These are phyloP conservation scores for Emydocephalus ijimae DNA, from an alignment of 2,113 vertebrate genomes.

Conservation along the genomic window DNA sequence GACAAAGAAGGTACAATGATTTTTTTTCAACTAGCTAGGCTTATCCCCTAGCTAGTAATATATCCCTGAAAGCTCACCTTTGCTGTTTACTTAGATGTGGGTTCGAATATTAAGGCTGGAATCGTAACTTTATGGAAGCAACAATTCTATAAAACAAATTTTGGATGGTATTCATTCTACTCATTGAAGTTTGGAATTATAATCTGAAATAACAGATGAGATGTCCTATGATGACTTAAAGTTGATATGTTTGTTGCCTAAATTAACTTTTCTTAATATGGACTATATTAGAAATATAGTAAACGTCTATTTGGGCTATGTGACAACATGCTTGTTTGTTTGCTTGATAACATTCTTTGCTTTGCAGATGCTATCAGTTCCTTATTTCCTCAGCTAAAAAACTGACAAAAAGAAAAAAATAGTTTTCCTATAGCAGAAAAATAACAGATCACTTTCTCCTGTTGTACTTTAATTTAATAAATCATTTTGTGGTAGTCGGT, in stretches of 20 bases:
- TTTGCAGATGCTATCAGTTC: background rate
- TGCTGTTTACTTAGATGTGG: background rate
- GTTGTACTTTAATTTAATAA: background rate
- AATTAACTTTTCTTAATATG: background rate
- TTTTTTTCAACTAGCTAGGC: constrained; percentile 13
- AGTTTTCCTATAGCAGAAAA: background rate
- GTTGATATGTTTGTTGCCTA: background rate
- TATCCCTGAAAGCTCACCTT: background rate
- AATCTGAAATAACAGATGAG: background rate
- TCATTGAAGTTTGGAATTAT: background rate
- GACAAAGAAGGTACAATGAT: constrained; percentile 74
- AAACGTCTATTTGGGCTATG: background rate
- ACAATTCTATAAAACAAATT: background rate
- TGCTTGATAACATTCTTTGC: background rate
- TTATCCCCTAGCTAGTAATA: background rate
- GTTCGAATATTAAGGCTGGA: background rate
- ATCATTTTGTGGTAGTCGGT: background rate
- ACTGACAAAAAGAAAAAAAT: background rate
- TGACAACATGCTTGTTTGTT: background rate
- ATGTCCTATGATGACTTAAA: background rate
- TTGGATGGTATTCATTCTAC: background rate
- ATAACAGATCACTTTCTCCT: background rate
- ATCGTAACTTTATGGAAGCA: background rate
- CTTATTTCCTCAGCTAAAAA: background rate
- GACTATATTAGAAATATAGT: background rate